A percentile compares a stretch with the other conserved stretches of the same genome.
Conservation (phyloP, 2,113 vertebrate species). For the Calyptomena viridis region DNA sequence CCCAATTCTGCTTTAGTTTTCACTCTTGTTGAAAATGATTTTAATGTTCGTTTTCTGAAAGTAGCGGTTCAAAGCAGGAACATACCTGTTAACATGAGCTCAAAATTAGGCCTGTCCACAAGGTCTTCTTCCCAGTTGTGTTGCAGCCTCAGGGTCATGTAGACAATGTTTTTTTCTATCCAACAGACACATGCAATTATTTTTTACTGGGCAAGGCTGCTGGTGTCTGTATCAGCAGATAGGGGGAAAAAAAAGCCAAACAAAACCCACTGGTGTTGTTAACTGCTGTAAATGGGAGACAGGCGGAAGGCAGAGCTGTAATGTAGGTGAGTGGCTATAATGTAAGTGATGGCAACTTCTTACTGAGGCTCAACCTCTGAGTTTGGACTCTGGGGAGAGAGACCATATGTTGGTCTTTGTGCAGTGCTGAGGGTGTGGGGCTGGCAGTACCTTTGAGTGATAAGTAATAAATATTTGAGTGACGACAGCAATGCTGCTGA, state of each 20-base stretch:
- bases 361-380: neutral
- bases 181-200: neutral
- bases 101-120: neutral
- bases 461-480: neutral
- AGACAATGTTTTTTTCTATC: neutral
- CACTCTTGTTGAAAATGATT: neutral
- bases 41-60: neutral
- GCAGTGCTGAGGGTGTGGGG: neutral
- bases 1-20: neutral
- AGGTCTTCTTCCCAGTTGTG: neutral
- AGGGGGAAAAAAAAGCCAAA: fast-evolving
- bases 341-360: neutral
- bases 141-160: neutral
- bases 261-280: neutral
- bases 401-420: neutral
- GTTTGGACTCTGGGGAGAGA: neutral
- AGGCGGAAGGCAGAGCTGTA: neutral
- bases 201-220: neutral
- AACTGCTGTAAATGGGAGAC: neutral
- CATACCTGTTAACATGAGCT: neutral
- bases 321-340: neutral
- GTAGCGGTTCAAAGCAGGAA: neutral
- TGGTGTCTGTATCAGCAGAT: neutral
- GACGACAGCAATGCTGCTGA: neutral
- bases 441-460: neutral